Evolutionary conservation across 2,797 vertebrate genomes (phyloP).

Genomic region (Onychomys leucogaster): DNA sequence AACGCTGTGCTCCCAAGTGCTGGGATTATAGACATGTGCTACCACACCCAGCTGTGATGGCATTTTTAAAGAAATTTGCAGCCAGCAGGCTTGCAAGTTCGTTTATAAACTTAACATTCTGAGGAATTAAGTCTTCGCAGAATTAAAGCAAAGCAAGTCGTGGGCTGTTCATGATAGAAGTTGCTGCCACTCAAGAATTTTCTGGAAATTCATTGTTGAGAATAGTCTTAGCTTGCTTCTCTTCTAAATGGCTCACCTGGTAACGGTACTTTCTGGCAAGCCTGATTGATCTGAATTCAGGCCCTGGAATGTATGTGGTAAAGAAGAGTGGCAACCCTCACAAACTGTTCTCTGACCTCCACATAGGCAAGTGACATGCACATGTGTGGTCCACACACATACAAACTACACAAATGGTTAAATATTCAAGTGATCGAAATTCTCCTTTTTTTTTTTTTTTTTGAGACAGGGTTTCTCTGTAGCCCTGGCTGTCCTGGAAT

Average conservation of each 20-base stretch:
- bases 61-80: not conserved
- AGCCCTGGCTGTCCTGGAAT: too few species aligned
- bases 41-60: not conserved
- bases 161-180: not conserved
- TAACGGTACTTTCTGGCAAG: not conserved
- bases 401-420: not conserved
- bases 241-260: not conserved
- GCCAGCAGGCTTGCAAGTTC: not conserved
- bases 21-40: not conserved
- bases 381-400: not conserved
- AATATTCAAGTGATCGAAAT: not conserved
- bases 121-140: not conserved
- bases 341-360: not conserved
- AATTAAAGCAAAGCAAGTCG: not conserved
- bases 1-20: not conserved
- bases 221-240: not conserved
- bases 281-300: not conserved
- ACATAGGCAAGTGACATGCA: not conserved
- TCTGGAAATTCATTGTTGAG: not conserved
- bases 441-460: not conserved
- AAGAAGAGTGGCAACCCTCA: not conserved
- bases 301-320: not conserved
- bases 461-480: too few species aligned
- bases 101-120: slow-evolving; percentile 22
- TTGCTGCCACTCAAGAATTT: not conserved